Evolutionary conservation across 2,113 vertebrate genomes (phyloP).

Genomic region (Penelope pileata): DNA sequence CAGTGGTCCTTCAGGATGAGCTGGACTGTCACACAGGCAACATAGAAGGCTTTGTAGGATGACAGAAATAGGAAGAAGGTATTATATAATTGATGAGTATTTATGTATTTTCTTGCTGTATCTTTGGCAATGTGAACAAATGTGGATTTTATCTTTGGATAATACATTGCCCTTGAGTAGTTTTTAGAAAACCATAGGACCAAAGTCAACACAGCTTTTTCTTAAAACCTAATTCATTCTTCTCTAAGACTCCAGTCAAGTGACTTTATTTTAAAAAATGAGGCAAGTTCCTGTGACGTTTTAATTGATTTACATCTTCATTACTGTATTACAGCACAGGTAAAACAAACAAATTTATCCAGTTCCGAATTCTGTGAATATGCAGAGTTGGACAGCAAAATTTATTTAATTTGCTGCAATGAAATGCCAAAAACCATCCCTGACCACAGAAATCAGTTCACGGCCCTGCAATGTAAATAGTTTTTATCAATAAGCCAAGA

Average conservation of each 20-base stretch:
- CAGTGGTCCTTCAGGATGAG: neutral
- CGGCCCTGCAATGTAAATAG: slow-evolving; percentile 27
- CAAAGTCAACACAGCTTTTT: neutral
- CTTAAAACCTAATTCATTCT: neutral
- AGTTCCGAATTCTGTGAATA: neutral
- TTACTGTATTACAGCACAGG: neutral
- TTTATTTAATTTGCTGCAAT: neutral
- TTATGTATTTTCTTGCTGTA: neutral
- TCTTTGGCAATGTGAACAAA: neutral
- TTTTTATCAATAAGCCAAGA: slow-evolving; percentile 41
- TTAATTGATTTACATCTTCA: neutral
- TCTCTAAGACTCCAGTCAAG: neutral
- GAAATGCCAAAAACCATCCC: neutral
- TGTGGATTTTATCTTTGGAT: neutral
- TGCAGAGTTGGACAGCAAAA: neutral
- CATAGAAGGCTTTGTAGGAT: neutral
- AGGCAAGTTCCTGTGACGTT: neutral
- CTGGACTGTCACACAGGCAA: neutral
- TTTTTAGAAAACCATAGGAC: neutral
- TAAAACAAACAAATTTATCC: neutral
- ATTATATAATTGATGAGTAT: neutral
- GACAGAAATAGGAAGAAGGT: neutral
- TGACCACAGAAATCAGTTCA: slow-evolving; percentile 15
- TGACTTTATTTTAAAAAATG: neutral
- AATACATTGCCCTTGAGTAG: neutral